Percentiles rank a stretch among this genome's conserved stretches.
phyloP scores from a whole-genome alignment of 2,797 vertebrate genomes.

The Capromys pilorides region DNA sequence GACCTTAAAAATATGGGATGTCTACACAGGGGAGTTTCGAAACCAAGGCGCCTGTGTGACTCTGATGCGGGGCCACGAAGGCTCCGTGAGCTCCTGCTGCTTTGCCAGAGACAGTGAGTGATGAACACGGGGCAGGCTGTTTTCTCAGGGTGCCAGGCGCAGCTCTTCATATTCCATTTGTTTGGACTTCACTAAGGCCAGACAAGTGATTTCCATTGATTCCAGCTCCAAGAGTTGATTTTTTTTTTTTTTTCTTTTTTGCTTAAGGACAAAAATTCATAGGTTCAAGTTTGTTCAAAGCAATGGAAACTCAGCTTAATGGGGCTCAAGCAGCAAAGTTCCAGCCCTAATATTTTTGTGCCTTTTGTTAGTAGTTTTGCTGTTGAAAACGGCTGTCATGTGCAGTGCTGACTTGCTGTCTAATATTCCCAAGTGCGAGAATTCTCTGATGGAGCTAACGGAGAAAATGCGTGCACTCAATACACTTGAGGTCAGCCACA shows the following conservation, averaged over 20 bases:
- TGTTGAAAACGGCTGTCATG: neutral
- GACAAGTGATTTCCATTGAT: neutral
- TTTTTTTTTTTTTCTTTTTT: neutral
- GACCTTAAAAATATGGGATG: conserved; percentile 88
- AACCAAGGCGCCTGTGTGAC: conserved; percentile 78
- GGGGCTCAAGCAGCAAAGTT: neutral
- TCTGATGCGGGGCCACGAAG: conserved; percentile 83
- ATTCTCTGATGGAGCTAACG: neutral
- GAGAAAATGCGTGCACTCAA: neutral
- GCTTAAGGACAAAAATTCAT: neutral
- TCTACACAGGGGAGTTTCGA: conserved; percentile 84
- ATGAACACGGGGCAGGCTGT: rapidly evolving
- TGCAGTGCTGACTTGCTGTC: neutral
- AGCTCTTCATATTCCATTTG: neutral
- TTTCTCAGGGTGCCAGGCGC: rapidly evolving
- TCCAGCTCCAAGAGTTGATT: neutral
- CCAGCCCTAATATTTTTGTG: neutral
- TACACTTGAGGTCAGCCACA: neutral
- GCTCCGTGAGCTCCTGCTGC: conserved; percentile 87
- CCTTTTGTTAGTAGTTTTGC: neutral
- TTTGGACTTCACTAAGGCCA: neutral
- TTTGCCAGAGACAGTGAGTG: conserved; percentile 88
- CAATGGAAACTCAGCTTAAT: neutral
- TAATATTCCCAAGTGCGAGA: neutral
- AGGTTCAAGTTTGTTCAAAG: neutral